phyloP scores from a whole-genome alignment of 1,140 invertebrate species.

The Apis laboriosa region DNA sequence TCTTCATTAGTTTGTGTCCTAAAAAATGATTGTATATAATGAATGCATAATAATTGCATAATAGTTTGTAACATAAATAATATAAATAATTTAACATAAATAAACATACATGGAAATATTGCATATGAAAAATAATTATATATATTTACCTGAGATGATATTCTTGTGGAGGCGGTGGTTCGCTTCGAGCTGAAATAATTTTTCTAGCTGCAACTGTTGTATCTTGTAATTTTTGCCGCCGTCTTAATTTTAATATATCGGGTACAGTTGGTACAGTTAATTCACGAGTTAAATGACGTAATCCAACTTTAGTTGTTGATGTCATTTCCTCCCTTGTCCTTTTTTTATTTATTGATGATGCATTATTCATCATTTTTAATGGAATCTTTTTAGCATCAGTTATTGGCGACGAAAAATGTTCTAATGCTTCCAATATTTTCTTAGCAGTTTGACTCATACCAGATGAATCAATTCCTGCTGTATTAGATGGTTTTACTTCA shows the following conservation, averaged over 20 bases:
- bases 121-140: background rate
- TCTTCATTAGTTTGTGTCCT: slow-evolving; percentile 66
- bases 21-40: slow-evolving; percentile 5
- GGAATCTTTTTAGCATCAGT: slow-evolving; percentile 88
- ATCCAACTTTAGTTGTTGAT: slow-evolving; percentile 67
- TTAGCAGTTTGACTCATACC: slow-evolving; percentile 84
- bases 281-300: slow-evolving; percentile 79
- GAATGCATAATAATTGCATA: background rate
- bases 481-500: slow-evolving; percentile 80
- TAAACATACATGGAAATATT: background rate
- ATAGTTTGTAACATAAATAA: no score
- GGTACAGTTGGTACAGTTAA: slow-evolving; percentile 82
- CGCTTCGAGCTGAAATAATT: slow-evolving; percentile 80
- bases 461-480: slow-evolving; percentile 65
- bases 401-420: slow-evolving; percentile 88
- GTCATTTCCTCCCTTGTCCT: slow-evolving; percentile 66
- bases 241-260: slow-evolving; percentile 83
- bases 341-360: slow-evolving; percentile 58
- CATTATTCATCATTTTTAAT: slow-evolving; percentile 65
- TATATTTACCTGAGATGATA: slow-evolving; percentile 73
- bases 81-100: background rate
- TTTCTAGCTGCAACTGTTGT: slow-evolving; percentile 84
- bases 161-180: slow-evolving; percentile 65
- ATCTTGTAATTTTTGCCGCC: slow-evolving; percentile 82
- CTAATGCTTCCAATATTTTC: slow-evolving; percentile 86